These are phyloP conservation scores for Antitype chi DNA, from an alignment of 2,888 invertebrate species.

Conservation along the genomic window DNA sequence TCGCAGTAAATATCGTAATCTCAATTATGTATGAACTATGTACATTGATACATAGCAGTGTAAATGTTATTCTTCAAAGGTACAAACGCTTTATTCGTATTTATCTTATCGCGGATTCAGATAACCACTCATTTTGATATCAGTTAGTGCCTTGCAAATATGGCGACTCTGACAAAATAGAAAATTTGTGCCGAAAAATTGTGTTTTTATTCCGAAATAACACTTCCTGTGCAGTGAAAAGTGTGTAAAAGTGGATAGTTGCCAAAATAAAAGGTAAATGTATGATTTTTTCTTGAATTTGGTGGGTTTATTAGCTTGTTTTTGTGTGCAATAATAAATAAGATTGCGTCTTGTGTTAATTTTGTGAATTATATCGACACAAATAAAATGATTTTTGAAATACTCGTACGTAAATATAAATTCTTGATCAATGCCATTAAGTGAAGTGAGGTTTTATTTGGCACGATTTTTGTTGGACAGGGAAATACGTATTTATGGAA, in stretches of 20 bases:
- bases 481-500: neutral
- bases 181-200: neutral
- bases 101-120: slow-evolving; percentile 49
- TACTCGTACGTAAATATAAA: neutral
- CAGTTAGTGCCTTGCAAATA: slow-evolving; percentile 13
- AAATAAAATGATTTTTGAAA: neutral
- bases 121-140: slow-evolving; percentile 28
- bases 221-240: slow-evolving; percentile 5
- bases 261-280: neutral
- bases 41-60: neutral
- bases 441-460: neutral
- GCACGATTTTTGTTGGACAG: neutral
- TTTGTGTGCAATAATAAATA: neutral
- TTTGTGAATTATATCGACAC: neutral
- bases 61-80: slow-evolving; percentile 35
- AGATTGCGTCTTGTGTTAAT: neutral
- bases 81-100: slow-evolving; percentile 33
- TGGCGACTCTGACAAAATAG: slow-evolving; percentile 19
- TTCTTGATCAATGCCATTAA: neutral
- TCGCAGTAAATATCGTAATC: neutral
- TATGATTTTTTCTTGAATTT: neutral
- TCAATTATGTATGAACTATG: neutral
- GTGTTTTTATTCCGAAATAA: neutral
- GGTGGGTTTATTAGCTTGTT: neutral
- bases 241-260: slow-evolving; percentile 38